phyloP scores from a whole-genome alignment of 2,888 invertebrate species.

The Taphrorychus bicolor region DNA sequence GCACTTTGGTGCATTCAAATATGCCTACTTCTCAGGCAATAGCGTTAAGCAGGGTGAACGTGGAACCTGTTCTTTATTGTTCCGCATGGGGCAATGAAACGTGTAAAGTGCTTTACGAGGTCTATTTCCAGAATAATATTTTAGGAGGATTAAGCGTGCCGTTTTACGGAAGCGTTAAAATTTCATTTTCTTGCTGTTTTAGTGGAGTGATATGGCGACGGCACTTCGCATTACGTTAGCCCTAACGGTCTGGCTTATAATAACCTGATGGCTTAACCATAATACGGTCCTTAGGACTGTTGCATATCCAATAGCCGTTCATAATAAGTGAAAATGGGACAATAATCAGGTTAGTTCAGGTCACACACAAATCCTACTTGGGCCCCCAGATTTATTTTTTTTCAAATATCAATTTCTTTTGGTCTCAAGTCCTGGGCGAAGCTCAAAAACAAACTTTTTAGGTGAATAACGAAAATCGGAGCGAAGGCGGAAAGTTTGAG shows the following conservation, averaged over 20 bases:
- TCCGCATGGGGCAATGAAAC: neutral
- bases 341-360: too few relatives aligned
- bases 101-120: conserved; percentile 3
- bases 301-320: too few relatives aligned
- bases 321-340: too few relatives aligned
- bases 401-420: too few relatives aligned
- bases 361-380: too few relatives aligned
- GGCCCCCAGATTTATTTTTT: too few relatives aligned
- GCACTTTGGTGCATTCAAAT: too few relatives aligned
- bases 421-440: too few relatives aligned
- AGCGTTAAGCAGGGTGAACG: neutral
- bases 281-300: too few relatives aligned
- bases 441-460: neutral
- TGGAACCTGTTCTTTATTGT: neutral
- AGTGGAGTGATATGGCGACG: conserved; percentile 18
- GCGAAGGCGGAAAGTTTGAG: conserved; percentile 14
- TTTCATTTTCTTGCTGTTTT: conserved; percentile 31
- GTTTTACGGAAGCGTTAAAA: conserved; percentile 21
- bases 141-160: conserved; percentile 22
- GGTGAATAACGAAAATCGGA: neutral
- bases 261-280: too few relatives aligned
- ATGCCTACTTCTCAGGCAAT: neutral
- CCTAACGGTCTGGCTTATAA: conserved; percentile 13
- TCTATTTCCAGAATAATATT: conserved; percentile 17
- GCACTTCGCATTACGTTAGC: conserved; percentile 16